These are phyloP conservation scores for Tonatia bakeri DNA, from an alignment of 2,113 vertebrate species.

Conservation along the genomic window DNA sequence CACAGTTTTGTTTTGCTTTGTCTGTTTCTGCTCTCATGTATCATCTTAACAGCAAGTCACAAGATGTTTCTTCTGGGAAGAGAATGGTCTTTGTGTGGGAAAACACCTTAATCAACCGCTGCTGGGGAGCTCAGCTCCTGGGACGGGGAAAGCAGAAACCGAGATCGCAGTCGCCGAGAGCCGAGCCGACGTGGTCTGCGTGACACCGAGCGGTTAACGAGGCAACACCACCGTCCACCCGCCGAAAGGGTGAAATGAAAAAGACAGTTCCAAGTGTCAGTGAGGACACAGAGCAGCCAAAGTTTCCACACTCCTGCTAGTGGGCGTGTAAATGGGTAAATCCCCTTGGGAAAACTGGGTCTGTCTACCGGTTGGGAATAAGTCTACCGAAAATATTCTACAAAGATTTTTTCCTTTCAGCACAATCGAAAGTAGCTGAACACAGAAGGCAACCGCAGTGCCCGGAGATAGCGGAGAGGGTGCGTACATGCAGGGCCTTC, in stretches of 20 bases:
- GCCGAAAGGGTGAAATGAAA: neutral
- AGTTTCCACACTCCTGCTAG: neutral
- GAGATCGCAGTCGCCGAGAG: neutral
- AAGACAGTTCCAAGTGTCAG: neutral
- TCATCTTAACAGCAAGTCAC: neutral
- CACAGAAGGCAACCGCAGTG: neutral
- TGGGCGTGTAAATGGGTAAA: neutral
- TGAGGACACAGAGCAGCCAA: neutral
- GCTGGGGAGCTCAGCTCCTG: neutral
- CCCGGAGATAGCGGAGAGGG: neutral
- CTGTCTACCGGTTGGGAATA: neutral
- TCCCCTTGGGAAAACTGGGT: neutral
- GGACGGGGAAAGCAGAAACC: no score
- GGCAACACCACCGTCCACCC: neutral
- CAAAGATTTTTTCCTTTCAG: neutral
- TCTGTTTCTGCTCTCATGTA: neutral
- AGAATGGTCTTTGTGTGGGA: neutral
- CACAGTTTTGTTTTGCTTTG: neutral
- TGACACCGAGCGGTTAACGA: neutral
- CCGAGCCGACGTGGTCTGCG: neutral
- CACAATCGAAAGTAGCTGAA: neutral
- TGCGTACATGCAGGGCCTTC: neutral
- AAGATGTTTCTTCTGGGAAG: neutral
- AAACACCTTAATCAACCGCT: neutral
- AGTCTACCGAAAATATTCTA: neutral